These are phyloP conservation scores for Schizopygopsis malacanthus DNA, from an alignment of 2,797 vertebrate genomes.

Conservation along the genomic window DNA sequence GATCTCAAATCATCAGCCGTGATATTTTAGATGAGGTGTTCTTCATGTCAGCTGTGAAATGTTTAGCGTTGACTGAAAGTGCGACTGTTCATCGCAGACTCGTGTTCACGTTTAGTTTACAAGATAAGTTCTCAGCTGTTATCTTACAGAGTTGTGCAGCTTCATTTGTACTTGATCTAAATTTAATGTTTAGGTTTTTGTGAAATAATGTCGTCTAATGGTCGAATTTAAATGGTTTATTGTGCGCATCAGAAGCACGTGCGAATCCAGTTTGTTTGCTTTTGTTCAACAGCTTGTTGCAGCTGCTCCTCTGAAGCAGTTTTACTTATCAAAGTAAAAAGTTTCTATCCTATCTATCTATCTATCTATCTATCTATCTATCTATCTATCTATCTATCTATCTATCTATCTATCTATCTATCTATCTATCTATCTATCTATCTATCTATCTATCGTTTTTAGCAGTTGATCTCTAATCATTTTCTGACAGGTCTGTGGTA, in stretches of 20 bases:
- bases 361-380: background rate
- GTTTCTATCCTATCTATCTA: background rate
- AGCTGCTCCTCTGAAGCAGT: background rate
- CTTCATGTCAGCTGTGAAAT: background rate
- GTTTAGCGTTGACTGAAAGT: conserved; percentile 8
- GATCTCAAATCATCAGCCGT: background rate
- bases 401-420: background rate
- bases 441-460: background rate
- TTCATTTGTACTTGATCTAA: background rate
- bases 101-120: conserved; percentile 16
- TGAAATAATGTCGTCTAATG: background rate
- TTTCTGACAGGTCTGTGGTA: background rate
- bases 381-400: background rate
- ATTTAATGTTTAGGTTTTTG: background rate
- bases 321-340: background rate
- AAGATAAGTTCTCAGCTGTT: background rate
- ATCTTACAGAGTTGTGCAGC: background rate
- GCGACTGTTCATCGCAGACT: background rate
- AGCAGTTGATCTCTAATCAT: background rate
- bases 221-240: background rate
- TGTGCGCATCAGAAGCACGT: conserved; percentile 36
- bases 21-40: background rate
- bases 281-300: conserved; percentile 36
- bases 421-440: background rate
- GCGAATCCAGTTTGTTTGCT: conserved; percentile 44